These are phyloP conservation scores for Cybosia mesomella DNA, from an alignment of 2,888 invertebrate genomes.

Conservation along the genomic window DNA sequence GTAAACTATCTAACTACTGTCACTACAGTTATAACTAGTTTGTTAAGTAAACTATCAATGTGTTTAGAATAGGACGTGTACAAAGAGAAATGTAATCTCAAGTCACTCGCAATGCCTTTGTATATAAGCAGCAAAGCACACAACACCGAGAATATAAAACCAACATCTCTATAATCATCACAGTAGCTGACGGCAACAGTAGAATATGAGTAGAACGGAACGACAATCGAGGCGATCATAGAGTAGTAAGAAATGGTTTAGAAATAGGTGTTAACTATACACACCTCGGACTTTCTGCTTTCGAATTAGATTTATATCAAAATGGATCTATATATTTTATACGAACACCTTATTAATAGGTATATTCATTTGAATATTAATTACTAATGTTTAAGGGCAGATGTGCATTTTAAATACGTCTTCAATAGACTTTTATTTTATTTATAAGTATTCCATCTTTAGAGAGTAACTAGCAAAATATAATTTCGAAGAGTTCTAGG, in stretches of 20 bases:
- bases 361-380: background rate
- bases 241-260: constrained; percentile 14
- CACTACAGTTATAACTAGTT: constrained; percentile 62
- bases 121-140: constrained; percentile 63
- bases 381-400: background rate
- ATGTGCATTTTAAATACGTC: background rate
- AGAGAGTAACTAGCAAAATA: background rate
- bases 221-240: constrained; percentile 12
- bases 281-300: background rate
- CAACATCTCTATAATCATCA: constrained; percentile 44
- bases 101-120: constrained; percentile 50
- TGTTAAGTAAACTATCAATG: constrained; percentile 55
- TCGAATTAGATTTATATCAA: background rate
- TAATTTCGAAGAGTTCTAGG: background rate
- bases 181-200: constrained; percentile 21
- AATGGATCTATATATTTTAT: background rate
- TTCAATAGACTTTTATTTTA: background rate
- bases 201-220: constrained; percentile 12
- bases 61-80: constrained; percentile 53
- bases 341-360: background rate
- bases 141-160: constrained; percentile 63
- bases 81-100: constrained; percentile 38
- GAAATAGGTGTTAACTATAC: background rate
- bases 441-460: background rate
- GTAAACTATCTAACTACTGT: constrained; percentile 76